Evolutionary conservation across 2,888 invertebrate species (phyloP).

Genomic region (Clitarchus hookeri): DNA sequence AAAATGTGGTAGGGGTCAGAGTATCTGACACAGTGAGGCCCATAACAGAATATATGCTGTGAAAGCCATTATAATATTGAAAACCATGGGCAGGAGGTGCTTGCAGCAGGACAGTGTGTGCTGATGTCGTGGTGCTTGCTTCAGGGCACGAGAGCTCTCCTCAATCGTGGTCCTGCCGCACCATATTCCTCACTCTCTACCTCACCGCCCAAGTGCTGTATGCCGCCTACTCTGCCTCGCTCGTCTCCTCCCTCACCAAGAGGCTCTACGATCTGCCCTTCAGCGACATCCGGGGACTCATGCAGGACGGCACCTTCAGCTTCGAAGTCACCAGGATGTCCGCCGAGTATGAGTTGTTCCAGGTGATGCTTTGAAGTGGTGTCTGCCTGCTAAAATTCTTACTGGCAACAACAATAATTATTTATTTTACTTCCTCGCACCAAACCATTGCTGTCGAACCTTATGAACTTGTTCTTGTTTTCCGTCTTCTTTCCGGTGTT

Average conservation of each 20-base stretch:
- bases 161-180: background rate
- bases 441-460: no score
- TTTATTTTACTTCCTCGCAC: no score
- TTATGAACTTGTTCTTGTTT: no score
- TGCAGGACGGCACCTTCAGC: background rate
- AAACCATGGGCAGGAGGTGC: no score
- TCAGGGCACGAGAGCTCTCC: background rate
- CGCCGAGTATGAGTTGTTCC: slow-evolving; percentile 23
- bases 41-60: no score
- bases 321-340: background rate
- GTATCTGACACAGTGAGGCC: no score
- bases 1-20: no score
- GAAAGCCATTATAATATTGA: no score
- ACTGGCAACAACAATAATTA: no score
- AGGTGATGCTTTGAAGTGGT: background rate
- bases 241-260: slow-evolving; percentile 28
- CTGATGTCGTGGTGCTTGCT: no score
- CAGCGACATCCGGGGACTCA: slow-evolving; percentile 5
- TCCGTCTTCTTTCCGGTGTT: no score
- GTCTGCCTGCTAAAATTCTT: background rate
- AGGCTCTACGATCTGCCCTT: slow-evolving; percentile 17
- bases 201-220: slow-evolving; percentile 16
- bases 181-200: slow-evolving; percentile 15
- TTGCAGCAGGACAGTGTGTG: no score
- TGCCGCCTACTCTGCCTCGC: slow-evolving; percentile 30